Percentiles rank a stretch among this genome's conserved stretches.
These are phyloP conservation scores for Rotaria sp. DNA, from an alignment of 2,888 invertebrate species.

Conservation along the genomic window DNA sequence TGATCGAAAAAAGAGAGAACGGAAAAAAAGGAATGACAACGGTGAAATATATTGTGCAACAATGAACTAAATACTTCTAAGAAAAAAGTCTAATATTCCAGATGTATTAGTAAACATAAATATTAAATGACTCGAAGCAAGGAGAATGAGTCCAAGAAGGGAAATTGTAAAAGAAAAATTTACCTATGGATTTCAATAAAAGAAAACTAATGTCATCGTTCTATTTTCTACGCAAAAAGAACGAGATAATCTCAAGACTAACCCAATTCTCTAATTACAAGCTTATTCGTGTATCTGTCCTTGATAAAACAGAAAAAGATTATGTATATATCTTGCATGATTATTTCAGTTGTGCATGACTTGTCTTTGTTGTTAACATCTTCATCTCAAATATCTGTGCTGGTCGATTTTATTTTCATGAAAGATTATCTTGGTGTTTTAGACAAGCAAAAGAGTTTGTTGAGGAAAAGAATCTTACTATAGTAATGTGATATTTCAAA, in stretches of 20 bases:
- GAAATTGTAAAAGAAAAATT: not conserved
- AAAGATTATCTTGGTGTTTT: not conserved
- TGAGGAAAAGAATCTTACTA: not conserved
- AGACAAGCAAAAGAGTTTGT: not conserved
- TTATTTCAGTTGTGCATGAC: not conserved
- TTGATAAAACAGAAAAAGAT: not conserved
- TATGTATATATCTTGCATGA: not conserved
- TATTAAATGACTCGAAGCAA: not conserved
- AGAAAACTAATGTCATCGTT: not conserved
- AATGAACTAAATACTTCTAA: not conserved
- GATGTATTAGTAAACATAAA: not conserved
- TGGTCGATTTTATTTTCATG: not conserved
- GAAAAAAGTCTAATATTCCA: not conserved
- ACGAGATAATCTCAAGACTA: not conserved
- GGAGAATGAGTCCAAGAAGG: not conserved
- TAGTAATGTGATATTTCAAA: not conserved
- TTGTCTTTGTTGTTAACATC: not conserved
- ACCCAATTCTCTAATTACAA: not conserved
- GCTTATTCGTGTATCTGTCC: not conserved
- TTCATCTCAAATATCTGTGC: no score
- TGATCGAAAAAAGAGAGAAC: not conserved
- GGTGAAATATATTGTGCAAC: not conserved
- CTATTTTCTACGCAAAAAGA: not conserved
- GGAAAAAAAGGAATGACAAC: not conserved
- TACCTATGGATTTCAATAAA: not conserved